Percentiles rank a stretch among this genome's conserved stretches.
Evolutionary conservation across 2,888 invertebrate genomes (phyloP).

Genomic region (Julus scanicus): DNA sequence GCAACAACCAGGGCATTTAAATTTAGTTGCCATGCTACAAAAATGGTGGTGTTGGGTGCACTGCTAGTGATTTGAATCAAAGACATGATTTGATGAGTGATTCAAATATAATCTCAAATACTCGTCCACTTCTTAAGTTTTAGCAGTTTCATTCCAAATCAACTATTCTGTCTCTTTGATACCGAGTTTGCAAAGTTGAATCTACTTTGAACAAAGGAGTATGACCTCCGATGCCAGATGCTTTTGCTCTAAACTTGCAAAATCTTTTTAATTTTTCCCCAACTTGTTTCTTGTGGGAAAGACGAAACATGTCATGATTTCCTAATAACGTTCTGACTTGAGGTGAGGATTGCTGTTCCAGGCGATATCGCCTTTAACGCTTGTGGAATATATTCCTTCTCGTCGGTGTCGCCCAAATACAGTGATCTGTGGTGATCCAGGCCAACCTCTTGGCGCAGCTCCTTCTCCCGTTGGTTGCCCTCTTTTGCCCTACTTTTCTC

Average conservation of each 20-base stretch:
- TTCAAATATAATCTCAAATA: too few species aligned
- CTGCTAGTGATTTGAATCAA: too few species aligned
- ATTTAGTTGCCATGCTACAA: too few species aligned
- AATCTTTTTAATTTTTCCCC: not conserved
- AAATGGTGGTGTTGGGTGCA: too few species aligned
- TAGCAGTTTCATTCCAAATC: too few species aligned
- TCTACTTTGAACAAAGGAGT: too few species aligned
- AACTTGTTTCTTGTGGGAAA: too few species aligned
- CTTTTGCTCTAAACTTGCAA: not conserved
- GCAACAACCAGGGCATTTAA: too few species aligned
- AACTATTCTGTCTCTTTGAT: too few species aligned
- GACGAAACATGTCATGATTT: not conserved
- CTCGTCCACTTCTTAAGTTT: too few species aligned
- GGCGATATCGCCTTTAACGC: not conserved
- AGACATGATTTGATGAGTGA: too few species aligned
- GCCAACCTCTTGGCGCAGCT: conserved; percentile 6
- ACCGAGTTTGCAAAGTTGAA: too few species aligned
- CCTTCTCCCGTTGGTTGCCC: not conserved
- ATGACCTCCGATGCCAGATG: not conserved
- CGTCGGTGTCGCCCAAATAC: not conserved
- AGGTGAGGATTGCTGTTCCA: not conserved
- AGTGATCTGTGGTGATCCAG: not conserved
- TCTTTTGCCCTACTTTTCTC: conserved; percentile 45
- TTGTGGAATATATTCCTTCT: not conserved
- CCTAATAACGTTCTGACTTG: not conserved